Percentiles rank a stretch among this genome's conserved stretches.
Evolutionary conservation across 2,888 invertebrate genomes (phyloP).

Genomic region (Caenorhabditis becei): DNA sequence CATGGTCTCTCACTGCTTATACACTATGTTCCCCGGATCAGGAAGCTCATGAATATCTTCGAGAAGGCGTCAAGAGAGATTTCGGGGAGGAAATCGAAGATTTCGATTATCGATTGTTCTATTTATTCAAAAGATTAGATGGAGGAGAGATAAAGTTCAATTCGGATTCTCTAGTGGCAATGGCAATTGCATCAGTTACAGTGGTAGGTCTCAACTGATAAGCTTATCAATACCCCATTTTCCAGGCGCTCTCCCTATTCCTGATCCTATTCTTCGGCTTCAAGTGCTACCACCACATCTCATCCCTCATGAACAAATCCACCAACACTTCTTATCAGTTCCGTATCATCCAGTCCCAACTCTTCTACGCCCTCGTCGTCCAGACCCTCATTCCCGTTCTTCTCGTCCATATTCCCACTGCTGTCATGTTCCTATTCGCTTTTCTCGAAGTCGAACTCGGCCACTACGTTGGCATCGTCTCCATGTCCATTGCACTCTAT

Average conservation of each 20-base stretch:
- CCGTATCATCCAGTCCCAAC: constrained; percentile 22
- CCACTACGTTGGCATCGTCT: not conserved
- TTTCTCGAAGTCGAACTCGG: not conserved
- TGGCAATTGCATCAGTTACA: constrained; percentile 4
- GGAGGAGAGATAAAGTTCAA: not conserved
- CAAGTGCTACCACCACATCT: constrained; percentile 20
- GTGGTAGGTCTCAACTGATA: too few species aligned
- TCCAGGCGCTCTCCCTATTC: constrained; percentile 10
- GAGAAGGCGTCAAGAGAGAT: not conserved
- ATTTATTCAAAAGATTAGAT: not conserved
- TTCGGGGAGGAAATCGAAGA: constrained; percentile 1
- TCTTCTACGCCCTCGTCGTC: too few species aligned
- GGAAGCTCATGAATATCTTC: constrained; percentile 1
- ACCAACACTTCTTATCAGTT: constrained; percentile 4
- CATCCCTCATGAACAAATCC: not conserved
- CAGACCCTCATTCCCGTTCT: too few species aligned
- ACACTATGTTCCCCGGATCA: constrained; percentile 6
- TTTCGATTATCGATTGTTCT: constrained; percentile 27
- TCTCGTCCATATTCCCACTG: constrained; percentile 13
- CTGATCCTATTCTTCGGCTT: constrained; percentile 13
- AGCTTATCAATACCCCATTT: too few species aligned
- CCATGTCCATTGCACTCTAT: constrained; percentile 23
- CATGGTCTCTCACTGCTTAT: constrained; percentile 12
- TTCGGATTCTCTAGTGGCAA: constrained; percentile 3
- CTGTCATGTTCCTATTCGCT: constrained; percentile 1